These are phyloP conservation scores for Dynastes grantii DNA, from an alignment of 2,888 invertebrate species.

Conservation along the genomic window DNA sequence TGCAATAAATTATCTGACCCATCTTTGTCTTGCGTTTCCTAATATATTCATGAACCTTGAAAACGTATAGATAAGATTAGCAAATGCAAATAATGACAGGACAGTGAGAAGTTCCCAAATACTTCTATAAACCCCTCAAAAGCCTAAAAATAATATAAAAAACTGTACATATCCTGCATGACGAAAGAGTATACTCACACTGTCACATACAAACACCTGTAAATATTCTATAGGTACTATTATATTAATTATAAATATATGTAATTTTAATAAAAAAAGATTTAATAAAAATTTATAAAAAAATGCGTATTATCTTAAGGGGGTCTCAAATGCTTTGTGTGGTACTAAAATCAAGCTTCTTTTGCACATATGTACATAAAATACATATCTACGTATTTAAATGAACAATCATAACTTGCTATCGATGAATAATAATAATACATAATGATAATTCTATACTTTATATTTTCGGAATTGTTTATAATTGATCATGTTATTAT, in stretches of 20 bases:
- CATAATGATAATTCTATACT: conserved; percentile 21
- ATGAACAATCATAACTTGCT: conserved; percentile 48
- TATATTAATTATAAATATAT: conserved; percentile 10
- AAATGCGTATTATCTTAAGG: background rate
- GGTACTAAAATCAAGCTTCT: conserved; percentile 33
- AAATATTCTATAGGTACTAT: conserved; percentile 16
- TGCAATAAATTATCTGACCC: conserved; percentile 10
- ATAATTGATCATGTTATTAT: conserved; percentile 41
- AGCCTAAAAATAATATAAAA: background rate
- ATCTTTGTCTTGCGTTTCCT: too few species aligned
- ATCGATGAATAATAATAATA: conserved; percentile 21
- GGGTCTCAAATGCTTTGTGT: conserved; percentile 26
- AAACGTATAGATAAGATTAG: too few species aligned
- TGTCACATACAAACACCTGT: conserved; percentile 20
- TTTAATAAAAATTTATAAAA: conserved; percentile 12
- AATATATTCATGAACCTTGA: too few species aligned
- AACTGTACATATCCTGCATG: conserved; percentile 45
- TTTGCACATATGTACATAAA: conserved; percentile 50
- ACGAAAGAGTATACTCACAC: conserved; percentile 24
- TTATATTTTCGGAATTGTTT: conserved; percentile 45
- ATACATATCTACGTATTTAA: conserved; percentile 46
- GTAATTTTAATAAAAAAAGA: conserved; percentile 33
- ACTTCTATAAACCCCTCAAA: background rate
- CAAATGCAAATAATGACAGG: too few species aligned
- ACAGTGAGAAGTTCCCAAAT: too few species aligned